A percentile compares a stretch with the other conserved stretches of the same genome.
phyloP scores from a whole-genome alignment of 2,797 vertebrate genomes.

The Lepilemur ruficaudatus region DNA sequence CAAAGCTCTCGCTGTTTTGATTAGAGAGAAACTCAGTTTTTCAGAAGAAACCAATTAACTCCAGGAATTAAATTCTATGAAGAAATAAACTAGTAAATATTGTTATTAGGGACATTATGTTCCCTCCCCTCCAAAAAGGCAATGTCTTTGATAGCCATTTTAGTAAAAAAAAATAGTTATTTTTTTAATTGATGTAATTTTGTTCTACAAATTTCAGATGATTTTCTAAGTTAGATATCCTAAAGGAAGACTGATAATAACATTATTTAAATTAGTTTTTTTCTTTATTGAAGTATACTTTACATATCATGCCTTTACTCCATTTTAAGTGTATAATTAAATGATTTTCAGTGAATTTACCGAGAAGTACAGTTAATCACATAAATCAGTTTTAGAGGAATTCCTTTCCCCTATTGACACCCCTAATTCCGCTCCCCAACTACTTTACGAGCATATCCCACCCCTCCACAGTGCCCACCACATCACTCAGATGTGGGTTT shows the following conservation, averaged over 20 bases:
- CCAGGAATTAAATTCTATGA: neutral
- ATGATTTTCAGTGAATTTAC: too few relatives aligned
- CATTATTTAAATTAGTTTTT: neutral
- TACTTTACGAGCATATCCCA: too few relatives aligned
- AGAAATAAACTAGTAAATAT: neutral
- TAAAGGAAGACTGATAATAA: neutral
- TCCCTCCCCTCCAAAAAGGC: neutral
- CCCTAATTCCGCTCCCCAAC: too few relatives aligned
- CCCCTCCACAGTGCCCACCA: too few relatives aligned
- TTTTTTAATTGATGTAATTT: neutral
- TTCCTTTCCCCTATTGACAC: too few relatives aligned
- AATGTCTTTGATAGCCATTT: neutral
- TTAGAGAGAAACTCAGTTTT: neutral
- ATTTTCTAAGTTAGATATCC: neutral
- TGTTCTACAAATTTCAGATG: neutral
- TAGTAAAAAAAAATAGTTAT: neutral
- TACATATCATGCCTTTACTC: too few relatives aligned
- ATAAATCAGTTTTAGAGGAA: too few relatives aligned
- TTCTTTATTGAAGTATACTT: too few relatives aligned
- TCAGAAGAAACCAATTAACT: neutral
- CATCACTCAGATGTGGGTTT: too few relatives aligned
- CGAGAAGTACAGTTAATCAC: too few relatives aligned
- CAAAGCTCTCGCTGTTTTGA: neutral
- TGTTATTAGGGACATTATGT: too few relatives aligned
- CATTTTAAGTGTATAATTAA: too few relatives aligned